Evolutionary conservation across 92 coral and sea anemone genomes (phyloP).

Genomic region (Zoanthus sociatus): DNA sequence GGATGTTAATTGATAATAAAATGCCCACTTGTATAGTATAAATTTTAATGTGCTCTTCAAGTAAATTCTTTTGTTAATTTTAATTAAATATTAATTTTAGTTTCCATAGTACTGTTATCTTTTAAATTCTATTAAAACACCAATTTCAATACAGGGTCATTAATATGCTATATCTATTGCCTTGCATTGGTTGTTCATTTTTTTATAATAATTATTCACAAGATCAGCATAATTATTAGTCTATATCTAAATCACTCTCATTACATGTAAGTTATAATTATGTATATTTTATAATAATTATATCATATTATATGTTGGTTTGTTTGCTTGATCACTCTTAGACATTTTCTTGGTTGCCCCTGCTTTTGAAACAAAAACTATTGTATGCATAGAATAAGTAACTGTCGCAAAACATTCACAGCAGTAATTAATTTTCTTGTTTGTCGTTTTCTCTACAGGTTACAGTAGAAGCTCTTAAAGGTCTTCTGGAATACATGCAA

Average conservation of each 20-base stretch:
- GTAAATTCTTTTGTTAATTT: no score
- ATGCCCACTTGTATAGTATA: no score
- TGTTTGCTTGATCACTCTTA: slow-evolving; percentile 1
- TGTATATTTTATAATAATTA: no score
- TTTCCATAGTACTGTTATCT: no score
- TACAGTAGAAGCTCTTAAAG: slow-evolving; percentile 4
- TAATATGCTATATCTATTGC: no score
- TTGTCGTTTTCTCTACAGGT: slow-evolving; percentile 9
- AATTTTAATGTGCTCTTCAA: no score
- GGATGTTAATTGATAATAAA: no score
- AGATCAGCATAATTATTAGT: not conserved
- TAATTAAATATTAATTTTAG: no score
- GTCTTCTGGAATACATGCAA: slow-evolving; percentile 6
- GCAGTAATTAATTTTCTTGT: not conserved
- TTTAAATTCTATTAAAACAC: no score
- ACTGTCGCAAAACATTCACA: slow-evolving; percentile 3
- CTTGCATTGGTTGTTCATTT: not conserved
- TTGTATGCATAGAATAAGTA: slow-evolving; percentile 17
- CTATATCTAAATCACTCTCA: not conserved
- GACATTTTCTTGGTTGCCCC: not conserved
- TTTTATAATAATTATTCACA: no score
- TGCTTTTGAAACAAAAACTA: slow-evolving; percentile 20
- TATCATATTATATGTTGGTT: slow-evolving; percentile 5
- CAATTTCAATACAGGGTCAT: no score
- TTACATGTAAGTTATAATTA: not conserved